phyloP scores from a whole-genome alignment of 2,113 vertebrate species.

The Ursus arctos region DNA sequence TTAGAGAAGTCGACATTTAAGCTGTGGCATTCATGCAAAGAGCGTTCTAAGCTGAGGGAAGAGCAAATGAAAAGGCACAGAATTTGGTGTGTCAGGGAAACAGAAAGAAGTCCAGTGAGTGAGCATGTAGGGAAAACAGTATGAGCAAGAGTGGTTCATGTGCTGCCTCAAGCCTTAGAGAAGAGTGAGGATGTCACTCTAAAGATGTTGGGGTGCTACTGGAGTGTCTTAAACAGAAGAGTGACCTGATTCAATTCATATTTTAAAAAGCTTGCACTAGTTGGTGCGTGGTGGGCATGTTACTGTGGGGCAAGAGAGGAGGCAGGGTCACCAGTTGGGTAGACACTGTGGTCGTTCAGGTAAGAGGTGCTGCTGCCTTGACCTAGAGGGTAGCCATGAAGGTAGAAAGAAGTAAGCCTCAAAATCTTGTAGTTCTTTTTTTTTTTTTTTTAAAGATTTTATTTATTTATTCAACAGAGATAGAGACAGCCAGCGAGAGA shows the following conservation, averaged over 20 bases:
- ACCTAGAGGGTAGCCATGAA: not conserved
- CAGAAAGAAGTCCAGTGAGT: not conserved
- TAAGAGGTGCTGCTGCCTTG: not conserved
- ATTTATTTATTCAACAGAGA: no score
- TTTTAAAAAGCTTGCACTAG: not conserved
- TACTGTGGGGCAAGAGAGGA: not conserved
- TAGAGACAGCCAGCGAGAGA: no score
- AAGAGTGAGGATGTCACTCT: not conserved
- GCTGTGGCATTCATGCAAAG: not conserved
- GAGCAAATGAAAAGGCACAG: not conserved
- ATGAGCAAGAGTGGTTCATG: not conserved
- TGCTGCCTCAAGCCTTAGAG: not conserved
- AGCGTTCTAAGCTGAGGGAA: not conserved
- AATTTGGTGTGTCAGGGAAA: not conserved
- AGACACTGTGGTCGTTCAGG: not conserved
- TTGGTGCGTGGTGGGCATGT: not conserved
- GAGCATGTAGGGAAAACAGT: not conserved
- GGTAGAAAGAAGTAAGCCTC: not conserved
- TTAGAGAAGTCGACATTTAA: not conserved
- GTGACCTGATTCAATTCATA: not conserved
- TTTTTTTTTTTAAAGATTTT: no score
- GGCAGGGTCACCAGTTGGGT: not conserved
- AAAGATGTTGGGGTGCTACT: not conserved
- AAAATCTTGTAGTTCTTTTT: not conserved
- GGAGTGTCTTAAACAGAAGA: not conserved